Evolutionary conservation across 2,888 invertebrate species (phyloP).

Genomic region (Dendrolimus houi): DNA sequence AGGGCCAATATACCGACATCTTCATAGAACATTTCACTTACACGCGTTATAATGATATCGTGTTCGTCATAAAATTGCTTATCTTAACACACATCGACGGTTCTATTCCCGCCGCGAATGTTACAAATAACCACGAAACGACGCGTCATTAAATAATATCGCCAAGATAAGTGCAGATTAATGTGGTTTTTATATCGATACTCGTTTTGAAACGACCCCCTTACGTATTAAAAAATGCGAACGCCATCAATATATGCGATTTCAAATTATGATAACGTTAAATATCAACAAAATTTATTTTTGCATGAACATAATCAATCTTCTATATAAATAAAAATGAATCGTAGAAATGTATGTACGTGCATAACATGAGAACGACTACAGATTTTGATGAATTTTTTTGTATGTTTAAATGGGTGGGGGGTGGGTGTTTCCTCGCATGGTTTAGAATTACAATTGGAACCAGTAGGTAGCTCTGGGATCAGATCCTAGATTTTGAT

Average conservation of each 20-base stretch:
- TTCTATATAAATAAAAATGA: no score
- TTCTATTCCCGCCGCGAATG: constrained; percentile 57
- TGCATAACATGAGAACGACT: no score
- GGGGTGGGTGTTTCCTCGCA: no score
- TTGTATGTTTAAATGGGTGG: no score
- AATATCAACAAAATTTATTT: no score
- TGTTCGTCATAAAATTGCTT: constrained; percentile 39
- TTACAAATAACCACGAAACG: constrained; percentile 71
- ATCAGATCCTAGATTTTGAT: no score
- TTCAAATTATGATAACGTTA: constrained; percentile 46
- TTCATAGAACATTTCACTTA: constrained; percentile 37
- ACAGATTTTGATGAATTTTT: no score
- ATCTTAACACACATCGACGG: constrained; percentile 55
- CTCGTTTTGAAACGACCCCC: constrained; percentile 46
- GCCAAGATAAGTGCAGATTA: constrained; percentile 71
- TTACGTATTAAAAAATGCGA: constrained; percentile 51
- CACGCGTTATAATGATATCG: constrained; percentile 32
- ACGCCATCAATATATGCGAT: constrained; percentile 50
- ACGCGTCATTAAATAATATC: constrained; percentile 72
- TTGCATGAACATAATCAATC: no score
- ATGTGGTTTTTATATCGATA: constrained; percentile 70
- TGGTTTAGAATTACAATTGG: no score
- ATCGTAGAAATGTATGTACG: no score
- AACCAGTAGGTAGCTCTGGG: no score
- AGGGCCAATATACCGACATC: constrained; percentile 5